Conservation (phyloP, 2,888 invertebrate genomes). For the Neuroscelio doddi region DNA sequence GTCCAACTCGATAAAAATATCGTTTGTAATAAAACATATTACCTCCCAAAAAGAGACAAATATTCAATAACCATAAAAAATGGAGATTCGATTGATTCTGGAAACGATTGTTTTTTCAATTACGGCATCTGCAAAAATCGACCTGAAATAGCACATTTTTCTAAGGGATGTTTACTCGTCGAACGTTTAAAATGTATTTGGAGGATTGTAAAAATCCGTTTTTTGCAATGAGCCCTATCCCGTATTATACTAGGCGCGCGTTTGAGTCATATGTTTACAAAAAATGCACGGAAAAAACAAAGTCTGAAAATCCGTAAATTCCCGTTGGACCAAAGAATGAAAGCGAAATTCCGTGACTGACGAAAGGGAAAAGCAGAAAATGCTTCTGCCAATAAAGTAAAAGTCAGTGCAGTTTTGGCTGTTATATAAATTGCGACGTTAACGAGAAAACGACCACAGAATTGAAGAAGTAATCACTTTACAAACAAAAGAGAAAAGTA, state of each 20-base stretch:
- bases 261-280: constrained; percentile 15
- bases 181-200: constrained; percentile 4
- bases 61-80: too few species aligned
- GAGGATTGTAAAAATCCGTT: background rate
- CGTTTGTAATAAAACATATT: background rate
- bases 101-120: too few species aligned
- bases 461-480: constrained; percentile 13
- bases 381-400: constrained; percentile 9
- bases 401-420: background rate
- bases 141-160: constrained; percentile 4
- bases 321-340: constrained; percentile 39
- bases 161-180: constrained; percentile 8
- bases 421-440: constrained; percentile 16
- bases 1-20: background rate
- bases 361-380: constrained; percentile 9
- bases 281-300: constrained; percentile 26
- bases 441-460: constrained; percentile 23
- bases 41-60: background rate
- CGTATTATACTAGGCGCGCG: constrained; percentile 5
- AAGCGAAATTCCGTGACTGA: constrained; percentile 19
- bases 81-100: too few species aligned
- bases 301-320: constrained; percentile 31
- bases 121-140: background rate
- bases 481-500: constrained; percentile 21
- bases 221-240: background rate